Evolutionary conservation across 2,888 invertebrate species (phyloP), one percentile per base, ranked within the genome.

Genomic region (Drosophila mimetica): DNA sequence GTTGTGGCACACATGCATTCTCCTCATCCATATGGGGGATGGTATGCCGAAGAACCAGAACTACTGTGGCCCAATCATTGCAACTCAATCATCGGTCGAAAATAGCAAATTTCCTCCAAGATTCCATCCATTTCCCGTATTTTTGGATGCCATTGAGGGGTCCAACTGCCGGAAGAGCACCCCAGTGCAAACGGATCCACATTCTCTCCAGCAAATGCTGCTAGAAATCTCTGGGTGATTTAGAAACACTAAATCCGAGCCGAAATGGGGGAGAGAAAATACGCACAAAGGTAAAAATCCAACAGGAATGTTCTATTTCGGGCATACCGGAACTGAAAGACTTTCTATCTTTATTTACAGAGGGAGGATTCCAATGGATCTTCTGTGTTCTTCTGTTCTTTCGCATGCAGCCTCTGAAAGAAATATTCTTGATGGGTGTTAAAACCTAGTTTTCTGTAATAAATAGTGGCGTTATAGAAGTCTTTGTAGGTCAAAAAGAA

Each of bases 1-100:
- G 36, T 34, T 44, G 30, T 42, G 61, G 22, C 61, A 64, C 61
- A 74, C 67, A 72, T 65, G 72, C 65, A 85, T 81, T 75, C 79
- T 76, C 74, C 71, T 42, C 71, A 80, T 79, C 77, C 86, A 77
- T 70, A 71, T 79, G 77, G 66, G 50, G 41, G 50, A 61, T 52
- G 60, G 20, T 4, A 13, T 42, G 41, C 52, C 16, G 36, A 34
- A 48, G 51, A 34, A 48, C 51, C 53, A 36, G 37, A 48, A 52
- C 55, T 28, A 18, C 54, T 52, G n/a, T 54, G 51, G 37, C 69
- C 78, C 72, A 82, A 86, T 84, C 83, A 79, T 64, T 71, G 76
- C 86, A 85, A 59, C 86, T 86, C 80, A 81, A 86, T 81, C 82
- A 87, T 74, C 78, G 67, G 51, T 71, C 71, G 63, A 87, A 87